Conservation (phyloP, 2,113 vertebrate genomes). For the Scomber japonicus region DNA sequence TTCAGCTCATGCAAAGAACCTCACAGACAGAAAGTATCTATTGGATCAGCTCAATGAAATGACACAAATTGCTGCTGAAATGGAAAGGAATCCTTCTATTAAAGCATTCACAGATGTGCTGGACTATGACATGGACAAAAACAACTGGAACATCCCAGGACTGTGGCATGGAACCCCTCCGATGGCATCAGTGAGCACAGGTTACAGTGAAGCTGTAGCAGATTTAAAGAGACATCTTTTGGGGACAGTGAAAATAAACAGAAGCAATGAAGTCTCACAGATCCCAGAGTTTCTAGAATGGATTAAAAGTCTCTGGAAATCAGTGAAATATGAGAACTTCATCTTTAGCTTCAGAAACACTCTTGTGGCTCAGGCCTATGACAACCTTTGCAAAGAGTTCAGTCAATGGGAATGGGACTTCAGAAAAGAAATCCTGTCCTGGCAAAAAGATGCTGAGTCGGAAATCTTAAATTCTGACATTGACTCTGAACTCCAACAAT, state of each 20-base stretch:
- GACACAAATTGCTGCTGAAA: slow-evolving; percentile 71
- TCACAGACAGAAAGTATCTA: slow-evolving; percentile 70
- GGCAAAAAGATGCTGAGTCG: slow-evolving; percentile 46
- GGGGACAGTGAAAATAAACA: slow-evolving; percentile 3
- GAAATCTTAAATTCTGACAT: slow-evolving; percentile 65
- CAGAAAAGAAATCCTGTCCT: slow-evolving; percentile 58
- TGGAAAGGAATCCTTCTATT: slow-evolving; percentile 71
- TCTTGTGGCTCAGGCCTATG: slow-evolving; percentile 66
- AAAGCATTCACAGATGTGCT: slow-evolving; percentile 74
- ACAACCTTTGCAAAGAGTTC: slow-evolving; percentile 61
- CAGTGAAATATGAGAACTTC: slow-evolving; percentile 81
- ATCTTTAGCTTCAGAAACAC: slow-evolving; percentile 79
- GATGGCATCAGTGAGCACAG: slow-evolving; percentile 79
- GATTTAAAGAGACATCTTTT: slow-evolving; percentile 73
- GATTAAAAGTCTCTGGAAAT: slow-evolving; percentile 72
- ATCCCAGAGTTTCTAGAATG: slow-evolving; percentile 69
- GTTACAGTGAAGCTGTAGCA: slow-evolving; percentile 73
- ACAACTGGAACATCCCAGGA: slow-evolving; percentile 80
- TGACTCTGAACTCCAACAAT: not conserved
- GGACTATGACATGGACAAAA: slow-evolving; percentile 64
- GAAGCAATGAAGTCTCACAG: not conserved
- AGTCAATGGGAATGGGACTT: slow-evolving; percentile 76
- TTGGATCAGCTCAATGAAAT: slow-evolving; percentile 78
- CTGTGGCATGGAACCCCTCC: slow-evolving; percentile 82
- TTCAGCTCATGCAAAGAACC: slow-evolving; percentile 72